phyloP scores from a whole-genome alignment of 30 jellyfish, hydroid and myxozoan species.

The Turritopsis rubra region DNA sequence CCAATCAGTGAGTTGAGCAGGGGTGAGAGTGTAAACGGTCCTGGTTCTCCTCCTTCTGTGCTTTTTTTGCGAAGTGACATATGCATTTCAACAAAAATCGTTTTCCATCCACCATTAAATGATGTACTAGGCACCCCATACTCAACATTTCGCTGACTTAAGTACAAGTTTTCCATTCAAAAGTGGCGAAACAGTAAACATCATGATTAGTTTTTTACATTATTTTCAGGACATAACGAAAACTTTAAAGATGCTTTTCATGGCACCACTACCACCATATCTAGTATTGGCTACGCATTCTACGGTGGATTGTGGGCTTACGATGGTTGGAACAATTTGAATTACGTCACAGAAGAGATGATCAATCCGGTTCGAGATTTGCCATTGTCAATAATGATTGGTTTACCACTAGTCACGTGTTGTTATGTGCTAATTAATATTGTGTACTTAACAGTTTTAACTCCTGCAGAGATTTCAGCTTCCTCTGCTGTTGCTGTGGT shows the following conservation, averaged over 20 bases:
- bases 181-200: too few species aligned
- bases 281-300: conserved; percentile 42
- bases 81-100: too few species aligned
- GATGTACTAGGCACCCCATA: too few species aligned
- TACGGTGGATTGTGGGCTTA: conserved; percentile 55
- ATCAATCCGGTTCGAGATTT: conserved; percentile 39
- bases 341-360: conserved; percentile 40
- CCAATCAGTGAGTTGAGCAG: too few species aligned
- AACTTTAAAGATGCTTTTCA: conserved; percentile 26
- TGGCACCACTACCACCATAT: conserved; percentile 25
- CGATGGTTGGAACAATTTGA: conserved; percentile 48
- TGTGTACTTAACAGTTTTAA: conserved; percentile 39
- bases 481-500: conserved; percentile 47
- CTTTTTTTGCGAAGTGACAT: too few species aligned
- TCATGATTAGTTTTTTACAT: too few species aligned
- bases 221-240: conserved; percentile 25
- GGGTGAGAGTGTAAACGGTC: too few species aligned
- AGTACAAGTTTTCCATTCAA: too few species aligned
- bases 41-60: too few species aligned
- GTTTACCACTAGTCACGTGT: conserved; percentile 39
- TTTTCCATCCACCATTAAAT: too few species aligned
- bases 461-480: conserved; percentile 23
- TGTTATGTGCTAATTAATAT: conserved; percentile 32
- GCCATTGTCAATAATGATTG: conserved; percentile 42
- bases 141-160: too few species aligned